Evolutionary conservation across 2,888 invertebrate genomes (phyloP).

Genomic region (Subacronicta megacephala): DNA sequence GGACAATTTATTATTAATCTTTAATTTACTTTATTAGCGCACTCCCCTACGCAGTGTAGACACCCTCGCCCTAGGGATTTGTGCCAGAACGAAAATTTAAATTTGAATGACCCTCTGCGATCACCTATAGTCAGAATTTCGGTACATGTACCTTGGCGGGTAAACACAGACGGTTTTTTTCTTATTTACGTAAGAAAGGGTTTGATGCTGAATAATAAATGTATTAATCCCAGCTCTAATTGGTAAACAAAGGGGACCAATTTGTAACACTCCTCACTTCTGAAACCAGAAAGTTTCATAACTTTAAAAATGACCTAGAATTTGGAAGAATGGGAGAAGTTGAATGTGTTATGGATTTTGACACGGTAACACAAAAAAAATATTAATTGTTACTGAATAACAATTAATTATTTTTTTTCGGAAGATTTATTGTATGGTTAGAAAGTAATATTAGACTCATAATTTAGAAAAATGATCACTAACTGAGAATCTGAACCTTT

Average conservation of each 20-base stretch:
- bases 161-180: conserved; percentile 52
- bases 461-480: too few relatives aligned
- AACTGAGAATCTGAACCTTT: too few relatives aligned
- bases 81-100: conserved; percentile 86
- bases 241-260: conserved; percentile 37
- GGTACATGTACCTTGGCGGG: conserved; percentile 59
- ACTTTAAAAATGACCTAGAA: too few relatives aligned
- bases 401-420: too few relatives aligned
- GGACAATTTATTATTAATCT: conserved; percentile 89
- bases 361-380: too few relatives aligned
- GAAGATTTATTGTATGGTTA: too few relatives aligned
- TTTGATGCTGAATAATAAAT: conserved; percentile 43
- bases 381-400: too few relatives aligned
- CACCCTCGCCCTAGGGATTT: conserved; percentile 82
- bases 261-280: conserved; percentile 6
- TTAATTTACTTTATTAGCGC: conserved; percentile 89
- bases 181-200: conserved; percentile 53
- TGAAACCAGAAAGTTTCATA: too few relatives aligned
- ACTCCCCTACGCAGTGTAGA: conserved; percentile 74
- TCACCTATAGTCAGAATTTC: conserved; percentile 74
- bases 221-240: conserved; percentile 41
- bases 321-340: too few relatives aligned
- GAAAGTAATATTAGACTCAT: too few relatives aligned
- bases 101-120: conserved; percentile 84
- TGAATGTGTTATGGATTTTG: too few relatives aligned